These are phyloP conservation scores for Tachuris rubrigastra DNA, from an alignment of 2,113 vertebrate genomes.

Conservation along the genomic window DNA sequence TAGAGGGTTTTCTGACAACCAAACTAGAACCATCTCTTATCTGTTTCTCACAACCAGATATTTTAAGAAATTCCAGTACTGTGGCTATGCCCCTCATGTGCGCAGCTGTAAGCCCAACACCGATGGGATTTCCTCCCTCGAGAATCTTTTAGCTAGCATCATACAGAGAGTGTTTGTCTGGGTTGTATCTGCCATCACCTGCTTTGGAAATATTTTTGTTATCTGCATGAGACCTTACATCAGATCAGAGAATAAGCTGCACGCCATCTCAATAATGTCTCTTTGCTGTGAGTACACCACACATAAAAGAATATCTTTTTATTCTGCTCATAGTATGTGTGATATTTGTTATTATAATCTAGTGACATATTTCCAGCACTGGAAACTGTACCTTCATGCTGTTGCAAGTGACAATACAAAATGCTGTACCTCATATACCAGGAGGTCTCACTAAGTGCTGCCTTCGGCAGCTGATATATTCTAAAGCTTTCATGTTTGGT, in stretches of 20 bases:
- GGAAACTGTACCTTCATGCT: not conserved
- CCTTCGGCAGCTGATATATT: not conserved
- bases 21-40: not conserved
- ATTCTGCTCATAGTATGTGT: rapidly evolving
- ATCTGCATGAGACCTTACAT: constrained; percentile 95
- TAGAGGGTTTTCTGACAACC: not conserved
- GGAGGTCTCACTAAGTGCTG: not conserved
- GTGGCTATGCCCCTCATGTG: constrained; percentile 93
- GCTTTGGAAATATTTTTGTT: constrained; percentile 96
- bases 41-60: constrained; percentile 76
- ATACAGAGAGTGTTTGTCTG: constrained; percentile 95
- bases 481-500: not conserved
- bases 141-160: constrained; percentile 92
- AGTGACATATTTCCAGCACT: not conserved
- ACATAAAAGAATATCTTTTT: not conserved
- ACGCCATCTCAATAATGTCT: constrained; percentile 94
- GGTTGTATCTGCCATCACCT: constrained; percentile 95
- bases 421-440: not conserved
- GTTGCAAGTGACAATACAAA: not conserved
- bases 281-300: constrained; percentile 91
- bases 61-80: constrained; percentile 98
- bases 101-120: constrained; percentile 98
- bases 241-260: constrained; percentile 93
- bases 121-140: constrained; percentile 94
- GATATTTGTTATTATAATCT: not conserved